Conservation (phyloP, 2,113 vertebrate species). For the Periophthalmus modestus region DNA sequence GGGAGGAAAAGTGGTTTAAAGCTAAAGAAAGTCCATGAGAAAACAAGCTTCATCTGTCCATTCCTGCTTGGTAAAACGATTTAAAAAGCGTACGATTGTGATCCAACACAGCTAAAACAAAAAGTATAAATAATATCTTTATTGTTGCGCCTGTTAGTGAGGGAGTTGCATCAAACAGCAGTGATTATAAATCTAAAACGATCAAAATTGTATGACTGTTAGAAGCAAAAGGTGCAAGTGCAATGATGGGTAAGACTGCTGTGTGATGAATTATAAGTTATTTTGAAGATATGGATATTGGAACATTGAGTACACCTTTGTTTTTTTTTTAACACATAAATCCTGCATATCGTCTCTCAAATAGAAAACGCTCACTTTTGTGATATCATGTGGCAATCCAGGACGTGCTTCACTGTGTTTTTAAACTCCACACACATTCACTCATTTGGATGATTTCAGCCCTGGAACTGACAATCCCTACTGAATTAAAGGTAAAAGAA, state of each 20-base stretch:
- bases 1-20: constrained; percentile 34
- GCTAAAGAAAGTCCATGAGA: background rate
- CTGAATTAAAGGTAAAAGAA: too few relatives aligned
- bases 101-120: background rate
- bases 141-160: constrained; percentile 1
- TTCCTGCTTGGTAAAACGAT: background rate
- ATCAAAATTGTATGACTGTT: background rate
- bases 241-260: background rate
- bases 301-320: background rate
- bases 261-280: background rate
- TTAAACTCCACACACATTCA: too few relatives aligned
- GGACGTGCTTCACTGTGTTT: too few relatives aligned
- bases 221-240: background rate
- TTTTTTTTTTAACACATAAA: too few relatives aligned
- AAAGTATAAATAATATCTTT: background rate
- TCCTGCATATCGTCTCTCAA: too few relatives aligned
- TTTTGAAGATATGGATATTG: background rate
- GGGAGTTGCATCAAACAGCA: background rate
- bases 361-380: too few relatives aligned
- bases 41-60: background rate
- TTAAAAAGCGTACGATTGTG: background rate
- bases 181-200: background rate
- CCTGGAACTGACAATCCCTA: too few relatives aligned
- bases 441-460: too few relatives aligned
- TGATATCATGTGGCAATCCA: too few relatives aligned